These are phyloP conservation scores for Smutsia gigantea DNA, from an alignment of 2,797 vertebrate species.

Conservation along the genomic window DNA sequence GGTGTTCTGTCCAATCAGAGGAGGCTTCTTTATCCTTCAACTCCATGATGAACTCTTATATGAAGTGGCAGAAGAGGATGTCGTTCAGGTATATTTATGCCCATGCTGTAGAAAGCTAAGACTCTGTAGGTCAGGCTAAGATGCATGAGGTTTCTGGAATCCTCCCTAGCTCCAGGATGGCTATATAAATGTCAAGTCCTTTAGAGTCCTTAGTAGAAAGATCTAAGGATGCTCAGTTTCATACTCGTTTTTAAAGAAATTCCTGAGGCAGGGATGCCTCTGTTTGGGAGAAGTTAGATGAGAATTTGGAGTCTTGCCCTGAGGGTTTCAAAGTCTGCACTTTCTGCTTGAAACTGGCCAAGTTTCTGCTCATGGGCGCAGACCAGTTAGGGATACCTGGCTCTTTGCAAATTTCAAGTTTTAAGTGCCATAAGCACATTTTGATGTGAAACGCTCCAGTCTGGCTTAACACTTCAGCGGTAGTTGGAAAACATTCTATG, in stretches of 20 bases:
- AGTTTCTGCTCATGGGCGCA: neutral
- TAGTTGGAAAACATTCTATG: neutral
- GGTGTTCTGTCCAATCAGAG: slow-evolving; percentile 82
- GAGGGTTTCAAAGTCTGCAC: neutral
- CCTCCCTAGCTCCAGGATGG: neutral
- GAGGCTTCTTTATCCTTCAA: slow-evolving; percentile 96
- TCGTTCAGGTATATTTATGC: slow-evolving; percentile 91
- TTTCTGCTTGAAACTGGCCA: neutral
- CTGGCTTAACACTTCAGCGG: neutral
- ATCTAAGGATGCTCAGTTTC: neutral
- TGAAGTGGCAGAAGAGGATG: slow-evolving; percentile 94
- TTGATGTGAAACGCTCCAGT: neutral
- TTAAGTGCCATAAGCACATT: neutral
- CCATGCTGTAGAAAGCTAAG: neutral
- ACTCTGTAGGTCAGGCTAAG: neutral
- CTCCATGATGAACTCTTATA: slow-evolving; percentile 98
- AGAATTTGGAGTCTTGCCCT: neutral
- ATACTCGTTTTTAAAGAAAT: neutral
- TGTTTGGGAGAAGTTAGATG: neutral
- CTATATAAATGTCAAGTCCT: neutral
- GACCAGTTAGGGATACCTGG: neutral
- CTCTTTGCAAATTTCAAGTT: neutral
- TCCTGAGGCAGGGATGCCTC: neutral
- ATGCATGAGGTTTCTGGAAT: neutral
- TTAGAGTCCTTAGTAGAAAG: neutral